Evolutionary conservation across 2,113 vertebrate genomes (phyloP).

Genomic region (Columba janthina): DNA sequence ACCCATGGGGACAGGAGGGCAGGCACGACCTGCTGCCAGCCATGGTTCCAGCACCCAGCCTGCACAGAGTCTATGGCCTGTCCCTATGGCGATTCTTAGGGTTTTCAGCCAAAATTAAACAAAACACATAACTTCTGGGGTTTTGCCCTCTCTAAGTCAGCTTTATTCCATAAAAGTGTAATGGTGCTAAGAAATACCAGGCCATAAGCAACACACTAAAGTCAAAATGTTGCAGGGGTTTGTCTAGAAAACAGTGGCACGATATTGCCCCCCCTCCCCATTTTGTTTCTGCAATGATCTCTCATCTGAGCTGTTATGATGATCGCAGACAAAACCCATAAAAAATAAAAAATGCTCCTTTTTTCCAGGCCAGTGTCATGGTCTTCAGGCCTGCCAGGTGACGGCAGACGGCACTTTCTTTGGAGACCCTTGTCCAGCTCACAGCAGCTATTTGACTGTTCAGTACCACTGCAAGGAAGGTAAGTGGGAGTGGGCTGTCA

Average conservation of each 20-base stretch:
- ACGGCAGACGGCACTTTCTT: conserved; percentile 78
- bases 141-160: not conserved
- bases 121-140: not conserved
- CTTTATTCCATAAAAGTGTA: not conserved
- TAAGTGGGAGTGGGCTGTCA: conserved; percentile 47
- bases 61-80: not conserved
- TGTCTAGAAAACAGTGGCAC: not conserved
- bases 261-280: not conserved
- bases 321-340: not conserved
- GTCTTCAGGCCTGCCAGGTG: conserved; percentile 89
- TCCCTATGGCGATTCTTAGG: not conserved
- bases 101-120: not conserved
- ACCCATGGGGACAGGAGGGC: fast-evolving
- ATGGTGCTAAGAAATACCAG: not conserved
- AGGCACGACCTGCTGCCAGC: not conserved
- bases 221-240: not conserved
- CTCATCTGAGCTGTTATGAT: not conserved
- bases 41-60: fast-evolving
- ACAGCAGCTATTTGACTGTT: conserved; percentile 88
- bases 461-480: conserved; percentile 90
- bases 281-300: not conserved
- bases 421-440: conserved; percentile 84
- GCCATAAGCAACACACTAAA: not conserved
- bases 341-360: not conserved
- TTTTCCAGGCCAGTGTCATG: conserved; percentile 84